phyloP scores from a whole-genome alignment of 2,797 vertebrate species.

The Labeo calbasu region DNA sequence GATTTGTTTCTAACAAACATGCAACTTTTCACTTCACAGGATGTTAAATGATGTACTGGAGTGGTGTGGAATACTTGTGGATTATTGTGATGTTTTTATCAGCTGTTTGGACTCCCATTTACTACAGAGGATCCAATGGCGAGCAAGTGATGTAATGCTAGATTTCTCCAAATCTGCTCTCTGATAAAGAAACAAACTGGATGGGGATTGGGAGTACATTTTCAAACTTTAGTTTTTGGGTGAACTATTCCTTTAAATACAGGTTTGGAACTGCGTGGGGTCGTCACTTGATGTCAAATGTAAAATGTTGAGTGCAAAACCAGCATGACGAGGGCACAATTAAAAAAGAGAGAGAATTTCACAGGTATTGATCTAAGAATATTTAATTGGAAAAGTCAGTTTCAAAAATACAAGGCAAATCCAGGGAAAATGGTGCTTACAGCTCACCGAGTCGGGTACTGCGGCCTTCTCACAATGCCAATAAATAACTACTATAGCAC shows the following conservation, averaged over 20 bases:
- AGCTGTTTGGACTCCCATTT: neutral
- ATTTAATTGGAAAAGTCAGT: slow-evolving; percentile 77
- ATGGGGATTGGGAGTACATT: neutral
- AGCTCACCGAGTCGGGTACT: slow-evolving; percentile 62
- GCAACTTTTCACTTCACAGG: neutral
- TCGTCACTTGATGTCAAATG: neutral
- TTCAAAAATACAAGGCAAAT: slow-evolving; percentile 71
- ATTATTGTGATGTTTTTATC: neutral
- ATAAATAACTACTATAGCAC: slow-evolving; percentile 50
- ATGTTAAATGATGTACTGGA: neutral
- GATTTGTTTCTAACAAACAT: neutral
- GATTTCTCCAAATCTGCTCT: too few relatives aligned
- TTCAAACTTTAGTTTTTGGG: neutral
- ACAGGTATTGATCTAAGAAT: slow-evolving; percentile 63
- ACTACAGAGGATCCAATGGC: neutral
- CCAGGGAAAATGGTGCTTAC: slow-evolving; percentile 70
- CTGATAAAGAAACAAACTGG: too few relatives aligned
- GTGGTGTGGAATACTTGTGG: neutral
- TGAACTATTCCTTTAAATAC: neutral
- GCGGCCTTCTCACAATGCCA: slow-evolving; percentile 29
- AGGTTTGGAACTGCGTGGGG: too few relatives aligned
- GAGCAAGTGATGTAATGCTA: too few relatives aligned
- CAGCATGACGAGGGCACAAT: neutral
- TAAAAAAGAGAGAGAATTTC: neutral
- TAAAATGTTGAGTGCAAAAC: neutral